phyloP scores from a whole-genome alignment of 2,797 vertebrate genomes.

The Takifugu ocellatus region DNA sequence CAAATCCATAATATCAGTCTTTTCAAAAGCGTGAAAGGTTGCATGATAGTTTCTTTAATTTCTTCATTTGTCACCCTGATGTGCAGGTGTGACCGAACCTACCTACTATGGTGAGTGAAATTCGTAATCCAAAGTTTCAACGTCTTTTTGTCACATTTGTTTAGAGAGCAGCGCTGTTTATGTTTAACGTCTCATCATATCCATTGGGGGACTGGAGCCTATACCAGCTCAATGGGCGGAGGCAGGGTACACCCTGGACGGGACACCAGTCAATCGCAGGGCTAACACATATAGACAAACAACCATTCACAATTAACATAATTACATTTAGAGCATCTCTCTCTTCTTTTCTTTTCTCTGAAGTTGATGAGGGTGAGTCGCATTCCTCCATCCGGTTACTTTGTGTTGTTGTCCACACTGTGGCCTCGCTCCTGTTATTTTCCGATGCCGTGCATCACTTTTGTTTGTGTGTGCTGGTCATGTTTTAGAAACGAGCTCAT shows the following conservation, averaged over 20 bases:
- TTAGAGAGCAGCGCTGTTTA: constrained; percentile 6
- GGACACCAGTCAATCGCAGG: too few species aligned
- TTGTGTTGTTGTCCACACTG: constrained; percentile 11
- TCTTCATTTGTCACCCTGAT: constrained; percentile 9
- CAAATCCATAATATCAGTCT: neutral
- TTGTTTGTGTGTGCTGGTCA: constrained; percentile 14
- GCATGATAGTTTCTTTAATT: neutral
- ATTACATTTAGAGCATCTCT: constrained; percentile 35
- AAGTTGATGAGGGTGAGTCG: constrained; percentile 41
- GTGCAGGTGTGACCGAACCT: constrained; percentile 60
- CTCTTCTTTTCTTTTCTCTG: constrained; percentile 33
- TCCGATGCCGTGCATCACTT: too few species aligned
- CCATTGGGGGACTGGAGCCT: neutral
- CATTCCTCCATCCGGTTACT: constrained; percentile 17
- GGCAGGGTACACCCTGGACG: too few species aligned
- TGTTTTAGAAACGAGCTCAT: constrained; percentile 20
- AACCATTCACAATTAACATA: constrained; percentile 9
- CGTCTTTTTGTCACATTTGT: neutral
- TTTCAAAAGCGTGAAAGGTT: neutral
- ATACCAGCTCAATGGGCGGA: too few species aligned
- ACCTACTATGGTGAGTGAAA: constrained; percentile 74
- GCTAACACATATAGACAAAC: too few species aligned
- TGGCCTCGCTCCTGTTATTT: constrained; percentile 1
- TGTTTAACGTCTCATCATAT: constrained; percentile 28
- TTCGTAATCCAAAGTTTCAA: neutral